Conservation (phyloP, 2,113 vertebrate genomes). For the Grammomys dolichurus region DNA sequence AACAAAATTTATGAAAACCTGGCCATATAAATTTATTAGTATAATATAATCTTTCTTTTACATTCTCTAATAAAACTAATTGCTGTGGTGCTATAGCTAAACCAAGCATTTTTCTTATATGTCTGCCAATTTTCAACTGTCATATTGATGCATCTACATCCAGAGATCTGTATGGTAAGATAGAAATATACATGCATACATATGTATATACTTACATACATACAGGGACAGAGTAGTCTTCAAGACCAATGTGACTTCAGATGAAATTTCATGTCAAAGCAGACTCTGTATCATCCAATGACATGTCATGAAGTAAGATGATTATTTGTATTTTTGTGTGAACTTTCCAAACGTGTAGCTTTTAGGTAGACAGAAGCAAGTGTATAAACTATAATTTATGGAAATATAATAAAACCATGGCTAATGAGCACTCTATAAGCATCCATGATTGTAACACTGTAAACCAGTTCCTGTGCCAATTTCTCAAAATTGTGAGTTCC, state of each 20-base stretch:
- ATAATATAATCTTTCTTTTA: constrained; percentile 61
- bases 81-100: not conserved
- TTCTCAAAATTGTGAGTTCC: not conserved
- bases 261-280: not conserved
- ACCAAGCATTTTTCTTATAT: constrained; percentile 23
- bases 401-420: not conserved
- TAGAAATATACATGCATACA: not conserved
- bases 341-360: not conserved
- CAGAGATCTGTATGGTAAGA: not conserved
- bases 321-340: not conserved
- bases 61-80: constrained; percentile 59
- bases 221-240: not conserved
- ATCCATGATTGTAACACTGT: not conserved
- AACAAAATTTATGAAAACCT: constrained; percentile 59
- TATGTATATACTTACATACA: not conserved
- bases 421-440: not conserved
- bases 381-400: not conserved
- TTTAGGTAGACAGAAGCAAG: not conserved
- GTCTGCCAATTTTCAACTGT: not conserved
- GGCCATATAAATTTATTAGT: constrained; percentile 55
- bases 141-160: not conserved
- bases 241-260: not conserved
- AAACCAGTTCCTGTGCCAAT: not conserved
- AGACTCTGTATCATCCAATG: not conserved
- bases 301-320: not conserved